Evolutionary conservation across 2,113 vertebrate species (phyloP), one percentile per base, ranked within the genome.

Genomic region (Nothoprocta pentlandii): DNA sequence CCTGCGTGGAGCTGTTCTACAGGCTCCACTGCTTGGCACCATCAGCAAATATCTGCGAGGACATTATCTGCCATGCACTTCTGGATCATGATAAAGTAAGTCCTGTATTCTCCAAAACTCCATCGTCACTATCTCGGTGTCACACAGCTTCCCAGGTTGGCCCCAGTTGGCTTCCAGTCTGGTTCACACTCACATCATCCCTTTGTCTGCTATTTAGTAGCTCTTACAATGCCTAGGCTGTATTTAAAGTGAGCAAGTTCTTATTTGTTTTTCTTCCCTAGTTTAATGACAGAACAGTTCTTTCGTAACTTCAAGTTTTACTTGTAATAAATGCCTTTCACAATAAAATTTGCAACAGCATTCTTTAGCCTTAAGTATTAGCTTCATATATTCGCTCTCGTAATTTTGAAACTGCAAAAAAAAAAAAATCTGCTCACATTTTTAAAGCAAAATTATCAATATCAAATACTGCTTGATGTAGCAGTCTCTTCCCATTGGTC

Each of bases 1-100:
- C 98, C 83, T 99, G 98, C 8, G 99, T 99, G 80, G 99, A 99
- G 62, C 97, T 99, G 30, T 99, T 99, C 96, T 99, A 99, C 96
- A 98, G 98, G 59, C 98, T 99, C 21, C 99, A 99, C 96, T 99
- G 99, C 97, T 97, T 99, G 97, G 99, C 99, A 56, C 99, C 99
- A 0, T 98, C 99, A 1, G 98, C 98, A 30, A 98, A 96, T 88
- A 97, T 99, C 97, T 99, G 99, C 5, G 99, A 99, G 93, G 99
- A 99, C 94, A 99, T 99, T 90, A 98, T 99, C 97, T 99, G 99
- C 95, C 98, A 99, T 3, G 98, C 99, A 1, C 97, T 99, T 17
- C 75, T 99, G 95, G 98, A 99, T 94, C 95, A 91, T 39, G 98
- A 99, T 94, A 99, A 99, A 98, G 99, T 99, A 34, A 87, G 96